These are phyloP conservation scores for Heterochromis multidens DNA, from an alignment of 2,113 vertebrate species.

Conservation along the genomic window DNA sequence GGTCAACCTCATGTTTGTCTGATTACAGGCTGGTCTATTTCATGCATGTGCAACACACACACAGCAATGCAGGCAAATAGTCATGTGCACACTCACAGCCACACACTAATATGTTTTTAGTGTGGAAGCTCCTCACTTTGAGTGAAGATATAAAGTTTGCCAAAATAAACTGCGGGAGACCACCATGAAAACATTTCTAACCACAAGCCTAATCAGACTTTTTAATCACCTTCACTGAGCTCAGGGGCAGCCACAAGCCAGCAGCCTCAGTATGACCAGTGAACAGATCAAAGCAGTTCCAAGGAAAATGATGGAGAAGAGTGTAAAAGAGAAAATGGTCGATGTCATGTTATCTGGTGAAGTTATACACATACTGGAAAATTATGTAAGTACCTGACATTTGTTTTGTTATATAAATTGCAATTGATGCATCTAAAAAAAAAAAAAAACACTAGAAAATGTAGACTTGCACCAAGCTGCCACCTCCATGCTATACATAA, in stretches of 20 bases:
- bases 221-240: neutral
- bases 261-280: neutral
- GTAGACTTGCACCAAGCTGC: neutral
- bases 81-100: neutral
- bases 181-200: neutral
- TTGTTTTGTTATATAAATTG: too few relatives aligned
- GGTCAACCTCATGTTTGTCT: too few relatives aligned
- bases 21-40: neutral
- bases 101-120: neutral
- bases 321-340: neutral
- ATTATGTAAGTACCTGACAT: too few relatives aligned
- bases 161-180: neutral
- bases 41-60: too few relatives aligned
- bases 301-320: neutral
- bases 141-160: neutral
- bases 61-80: too few relatives aligned
- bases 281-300: neutral
- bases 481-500: neutral
- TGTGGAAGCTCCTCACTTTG: neutral
- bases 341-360: neutral
- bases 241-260: neutral
- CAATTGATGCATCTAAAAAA: too few relatives aligned
- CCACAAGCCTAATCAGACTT: neutral
- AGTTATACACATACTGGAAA: too few relatives aligned
- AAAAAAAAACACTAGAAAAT: too few relatives aligned